These are phyloP conservation scores for Kobus ellipsiprymnus DNA, from an alignment of 2,113 vertebrate genomes.

Conservation along the genomic window DNA sequence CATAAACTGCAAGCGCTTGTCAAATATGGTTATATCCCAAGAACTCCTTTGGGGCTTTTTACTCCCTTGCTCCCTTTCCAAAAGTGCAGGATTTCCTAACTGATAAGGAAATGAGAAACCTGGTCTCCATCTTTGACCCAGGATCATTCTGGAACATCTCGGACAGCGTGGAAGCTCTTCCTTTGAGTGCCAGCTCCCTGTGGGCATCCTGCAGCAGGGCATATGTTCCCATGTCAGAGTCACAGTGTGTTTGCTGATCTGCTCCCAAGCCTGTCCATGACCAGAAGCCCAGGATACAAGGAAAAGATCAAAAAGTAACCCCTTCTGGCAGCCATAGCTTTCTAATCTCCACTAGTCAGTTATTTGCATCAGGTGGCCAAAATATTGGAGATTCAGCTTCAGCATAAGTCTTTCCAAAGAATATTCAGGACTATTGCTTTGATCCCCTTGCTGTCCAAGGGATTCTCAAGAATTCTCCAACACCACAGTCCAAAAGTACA, in stretches of 20 bases:
- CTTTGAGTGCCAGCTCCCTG: not conserved
- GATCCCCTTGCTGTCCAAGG: not conserved
- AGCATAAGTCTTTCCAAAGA: not conserved
- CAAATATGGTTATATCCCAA: not conserved
- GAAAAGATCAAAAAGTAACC: not conserved
- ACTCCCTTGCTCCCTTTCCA: not conserved
- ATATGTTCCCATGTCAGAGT: not conserved
- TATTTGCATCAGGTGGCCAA: not conserved
- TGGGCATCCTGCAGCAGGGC: no score
- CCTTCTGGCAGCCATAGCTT: not conserved
- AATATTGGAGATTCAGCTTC: not conserved
- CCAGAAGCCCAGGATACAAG: not conserved
- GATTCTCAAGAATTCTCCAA: not conserved
- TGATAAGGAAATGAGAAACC: not conserved
- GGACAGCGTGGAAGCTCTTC: not conserved
- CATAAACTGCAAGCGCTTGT: not conserved
- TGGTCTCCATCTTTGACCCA: not conserved
- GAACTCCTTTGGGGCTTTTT: not conserved
- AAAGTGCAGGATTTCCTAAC: not conserved
- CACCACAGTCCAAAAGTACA: not conserved
- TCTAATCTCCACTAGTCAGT: not conserved
- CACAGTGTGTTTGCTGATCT: not conserved
- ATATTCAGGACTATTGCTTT: not conserved
- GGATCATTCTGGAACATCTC: not conserved
- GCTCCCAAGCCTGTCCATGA: not conserved